Base-by-base conservation (phyloP, 1,140 invertebrate genomes). In the Drosophila sucinea region DNA sequence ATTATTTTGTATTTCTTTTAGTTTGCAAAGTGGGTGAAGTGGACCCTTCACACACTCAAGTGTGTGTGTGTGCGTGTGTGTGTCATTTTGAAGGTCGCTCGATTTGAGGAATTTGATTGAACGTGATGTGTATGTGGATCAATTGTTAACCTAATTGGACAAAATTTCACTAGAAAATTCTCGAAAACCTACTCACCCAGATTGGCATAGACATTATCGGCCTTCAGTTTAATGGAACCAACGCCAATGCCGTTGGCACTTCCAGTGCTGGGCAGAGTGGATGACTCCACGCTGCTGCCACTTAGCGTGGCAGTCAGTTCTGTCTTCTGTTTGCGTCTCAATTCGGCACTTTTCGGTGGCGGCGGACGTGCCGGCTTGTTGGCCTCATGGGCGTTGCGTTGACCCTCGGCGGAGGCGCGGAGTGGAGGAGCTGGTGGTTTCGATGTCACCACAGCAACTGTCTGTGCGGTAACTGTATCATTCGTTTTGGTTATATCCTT, bases 191-290 rank as follows among this genome's bases (percentile, higher is more conserved):
- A 86, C 91, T 92, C 41, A 92, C 91, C 96, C 92, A 96, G 94
- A 93, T 96, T 96, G 63, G 96, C 95, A 91, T 96, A 96, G 90
- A 96, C 95, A 80, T 94, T 96, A 91, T 95, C 94, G 61, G 94
- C 93, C 73, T 94, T 94, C 61, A 74, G 86, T 64, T 92, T 92
- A 11, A 92, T 75, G 60, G 91, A 92, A 30, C 90, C 91, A 8
- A 65, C 73, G 10, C 54, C 67, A 47, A 70, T 40, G 40, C 44
- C 7, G 51, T 60, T 11, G 41, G 63, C 51, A 60, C 44, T 10
- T 27, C 58, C 60, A 55, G 56, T 73, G 40, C 71, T 70, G 60
- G 54, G 40, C 17, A 76, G 47, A 41, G 69, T 70, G 0, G 69
- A 40, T n/a, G 84, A 79, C 30, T 87, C 82, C 60, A 81, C 68